Evolutionary conservation across 2,888 invertebrate species (phyloP), one percentile per base, ranked within the genome.

Genomic region (Agrochola circellaris): DNA sequence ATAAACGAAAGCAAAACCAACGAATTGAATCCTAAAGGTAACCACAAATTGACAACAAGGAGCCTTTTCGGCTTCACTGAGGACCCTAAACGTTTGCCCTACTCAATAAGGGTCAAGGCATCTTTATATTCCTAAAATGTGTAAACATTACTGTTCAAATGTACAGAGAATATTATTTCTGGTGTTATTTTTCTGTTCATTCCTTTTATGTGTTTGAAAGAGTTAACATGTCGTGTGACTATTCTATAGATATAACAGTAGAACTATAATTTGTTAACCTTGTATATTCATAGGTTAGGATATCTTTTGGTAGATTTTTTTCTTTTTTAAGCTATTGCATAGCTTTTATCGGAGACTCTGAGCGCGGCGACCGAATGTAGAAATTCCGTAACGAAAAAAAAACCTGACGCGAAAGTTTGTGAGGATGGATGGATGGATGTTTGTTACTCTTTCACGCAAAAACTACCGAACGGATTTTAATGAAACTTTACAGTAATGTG

Each of bases 41-140:
- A 64, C 82, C 87, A 42, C 75, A 84, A 84, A 87, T 86, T 82
- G 87, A 79, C 87, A 81, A 79, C 82, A 82, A 75, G 70, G 65
- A 87, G 76, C 80, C 78, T 85, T 86, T 82, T 78, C 56, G 75
- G 77, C 60, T 60, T 75, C 68, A 60, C 74, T 74, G 67, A 75
- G 73, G 51, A 58, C 82, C 75, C 67, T 81, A 81, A 82, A 58
- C 65, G 72, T 56, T 79, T 38, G 58, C 75, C 71, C 61, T 68
- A 30, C 60, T 71, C 85, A 58, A 61, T 72, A 81, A 65, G 64
- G 85, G 71, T 85, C 60, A 69, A 62, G 42, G 65, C 34, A 61
- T 65, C 56, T 81, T 69, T 69, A 66, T 70, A 48, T 61, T 30
- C 66, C 48, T 73, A 69, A 72, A 76, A 75, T 78, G 76, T 68